Base-by-base conservation (phyloP, 2,888 invertebrate genomes). In the Drosophila mettleri region DNA sequence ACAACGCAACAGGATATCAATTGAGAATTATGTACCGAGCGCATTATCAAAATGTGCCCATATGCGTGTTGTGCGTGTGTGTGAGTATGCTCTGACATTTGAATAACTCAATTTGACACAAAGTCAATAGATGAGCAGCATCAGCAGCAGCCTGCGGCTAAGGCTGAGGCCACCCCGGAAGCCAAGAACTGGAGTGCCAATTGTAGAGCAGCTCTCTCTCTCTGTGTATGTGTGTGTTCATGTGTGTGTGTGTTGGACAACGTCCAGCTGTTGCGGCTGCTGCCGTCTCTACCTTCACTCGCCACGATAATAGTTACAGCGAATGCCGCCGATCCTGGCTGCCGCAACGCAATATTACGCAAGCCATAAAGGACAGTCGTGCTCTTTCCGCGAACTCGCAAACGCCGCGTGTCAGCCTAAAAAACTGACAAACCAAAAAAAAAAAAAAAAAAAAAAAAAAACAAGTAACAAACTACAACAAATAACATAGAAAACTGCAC, bases 1-100 rank as follows among this genome's bases (percentile, higher is more conserved):
- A 91, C 90, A 90, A 90, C 91, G 86, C 90, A 90, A 90, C 90
- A 91, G 90, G 90, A 90, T 83, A 89, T 90, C 90, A 86, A 91
- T 91, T 88, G 83, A 80, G 78, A 84, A 87, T 89, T 87, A 88
- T 88, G 78, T 78, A 14, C 49, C 49, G 62, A 59, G 59, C 59
- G 75, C 78, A 87, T 86, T 83, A 83, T 74, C 88, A 74, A 83
- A 84, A 88, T 88, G 74, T 63, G 84, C 74, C 86, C 88, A 88
- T 86, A 65, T 88, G 79, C 49, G 64, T 68, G 39, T 34, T 27
- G 39, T 48, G 48, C 27, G 57, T 46, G 58, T 33, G 31, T 52
- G 43, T 41, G 53, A 54, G 36, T 49, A 43, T 41, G 16, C 24
- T 49, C 65, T 74, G 67, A 72, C 82, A 85, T 82, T 85, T 76